Conservation (phyloP, 2,113 vertebrate species). For the Menura novaehollandiae region DNA sequence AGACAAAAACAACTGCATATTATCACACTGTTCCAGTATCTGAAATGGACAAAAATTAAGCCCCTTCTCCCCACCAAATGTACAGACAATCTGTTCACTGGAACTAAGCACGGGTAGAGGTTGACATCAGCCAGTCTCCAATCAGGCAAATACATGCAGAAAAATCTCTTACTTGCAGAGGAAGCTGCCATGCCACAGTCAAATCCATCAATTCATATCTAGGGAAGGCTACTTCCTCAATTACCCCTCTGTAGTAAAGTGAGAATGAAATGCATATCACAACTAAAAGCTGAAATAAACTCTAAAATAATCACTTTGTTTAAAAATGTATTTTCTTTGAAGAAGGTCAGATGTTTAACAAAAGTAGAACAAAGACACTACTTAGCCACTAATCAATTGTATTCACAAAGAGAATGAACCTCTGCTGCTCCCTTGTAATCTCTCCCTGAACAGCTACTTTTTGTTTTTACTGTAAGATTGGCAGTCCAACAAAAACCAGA, state of each 20-base stretch:
- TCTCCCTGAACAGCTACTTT: not conserved
- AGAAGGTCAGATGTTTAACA: not conserved
- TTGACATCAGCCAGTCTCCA: not conserved
- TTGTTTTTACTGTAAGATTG: not conserved
- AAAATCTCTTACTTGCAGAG: not conserved
- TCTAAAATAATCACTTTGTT: not conserved
- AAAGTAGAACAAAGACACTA: not conserved
- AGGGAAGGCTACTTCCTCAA: not conserved
- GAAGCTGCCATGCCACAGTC: not conserved
- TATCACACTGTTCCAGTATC: not conserved
- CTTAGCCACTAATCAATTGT: not conserved
- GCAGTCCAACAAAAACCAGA: not conserved
- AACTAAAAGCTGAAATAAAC: not conserved
- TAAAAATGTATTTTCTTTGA: not conserved
- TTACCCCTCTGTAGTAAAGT: accelerated
- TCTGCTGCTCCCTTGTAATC: not conserved
- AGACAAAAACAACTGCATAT: not conserved
- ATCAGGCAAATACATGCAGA: not conserved
- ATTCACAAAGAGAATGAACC: not conserved
- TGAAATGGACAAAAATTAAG: not conserved
- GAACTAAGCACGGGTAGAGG: not conserved
- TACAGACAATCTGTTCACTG: not conserved
- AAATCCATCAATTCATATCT: not conserved
- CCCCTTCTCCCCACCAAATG: not conserved
- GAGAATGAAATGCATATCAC: not conserved